Percentiles rank a stretch among this genome's conserved stretches.
Conservation (phyloP, 2,888 invertebrate species). For the Therioaphis trifolii region DNA sequence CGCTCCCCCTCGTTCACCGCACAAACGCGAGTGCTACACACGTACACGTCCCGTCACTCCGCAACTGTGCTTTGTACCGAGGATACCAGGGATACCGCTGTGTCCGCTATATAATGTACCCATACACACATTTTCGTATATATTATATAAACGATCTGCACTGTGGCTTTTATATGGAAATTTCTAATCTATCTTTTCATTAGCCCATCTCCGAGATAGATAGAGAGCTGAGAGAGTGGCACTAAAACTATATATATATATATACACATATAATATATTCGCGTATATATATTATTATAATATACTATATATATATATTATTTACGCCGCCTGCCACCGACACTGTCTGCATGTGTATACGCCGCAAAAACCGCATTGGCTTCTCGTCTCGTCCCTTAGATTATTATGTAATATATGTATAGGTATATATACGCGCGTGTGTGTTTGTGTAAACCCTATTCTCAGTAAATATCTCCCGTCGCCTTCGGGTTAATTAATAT, state of each 20-base stretch:
- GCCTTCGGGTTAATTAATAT: conserved; percentile 55
- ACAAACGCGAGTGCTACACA: background rate
- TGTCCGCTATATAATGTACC: background rate
- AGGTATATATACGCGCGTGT: background rate
- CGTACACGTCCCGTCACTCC: too few species aligned
- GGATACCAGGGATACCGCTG: conserved; percentile 2
- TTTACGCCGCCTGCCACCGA: background rate
- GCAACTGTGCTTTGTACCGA: too few species aligned
- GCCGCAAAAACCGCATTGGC: conserved; percentile 47
- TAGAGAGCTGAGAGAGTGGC: background rate
- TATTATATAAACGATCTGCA: background rate
- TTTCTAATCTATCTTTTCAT: conserved; percentile 61
- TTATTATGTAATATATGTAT: background rate
- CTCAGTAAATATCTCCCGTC: conserved; percentile 45
- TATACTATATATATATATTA: background rate
- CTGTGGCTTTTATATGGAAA: conserved; percentile 55
- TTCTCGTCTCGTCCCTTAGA: conserved; percentile 35
- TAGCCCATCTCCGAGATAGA: conserved; percentile 24
- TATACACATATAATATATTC: conserved; percentile 13
- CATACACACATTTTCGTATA: background rate
- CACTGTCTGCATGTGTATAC: background rate
- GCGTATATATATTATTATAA: background rate
- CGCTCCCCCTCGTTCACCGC: background rate
- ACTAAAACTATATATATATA: background rate
- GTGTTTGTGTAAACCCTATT: background rate